Evolutionary conservation across 2,113 vertebrate genomes (phyloP).

Genomic region (Natator depressus): DNA sequence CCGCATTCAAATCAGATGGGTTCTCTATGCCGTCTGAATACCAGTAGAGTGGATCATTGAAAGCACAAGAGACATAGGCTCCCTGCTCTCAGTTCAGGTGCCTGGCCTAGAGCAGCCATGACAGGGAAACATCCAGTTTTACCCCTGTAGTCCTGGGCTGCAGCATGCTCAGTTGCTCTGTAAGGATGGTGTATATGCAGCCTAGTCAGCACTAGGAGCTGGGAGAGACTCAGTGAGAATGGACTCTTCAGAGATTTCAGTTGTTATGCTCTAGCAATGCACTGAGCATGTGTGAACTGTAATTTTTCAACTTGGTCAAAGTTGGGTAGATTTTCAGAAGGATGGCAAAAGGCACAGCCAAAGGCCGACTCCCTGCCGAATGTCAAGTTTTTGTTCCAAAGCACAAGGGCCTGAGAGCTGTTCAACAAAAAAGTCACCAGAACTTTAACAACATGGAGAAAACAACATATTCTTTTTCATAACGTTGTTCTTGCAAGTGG

Average conservation of each 20-base stretch:
- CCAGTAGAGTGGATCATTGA: neutral
- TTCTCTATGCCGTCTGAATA: neutral
- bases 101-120: neutral
- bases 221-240: neutral
- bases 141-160: neutral
- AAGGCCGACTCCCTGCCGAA: neutral
- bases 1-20: neutral
- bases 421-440: neutral
- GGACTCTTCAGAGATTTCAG: neutral
- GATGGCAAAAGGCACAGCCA: neutral
- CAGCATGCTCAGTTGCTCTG: neutral
- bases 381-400: neutral
- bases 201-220: neutral
- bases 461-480: neutral
- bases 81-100: neutral
- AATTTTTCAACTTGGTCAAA: neutral
- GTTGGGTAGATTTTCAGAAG: neutral
- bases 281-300: neutral
- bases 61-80: neutral
- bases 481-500: neutral
- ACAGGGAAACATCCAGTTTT: neutral
- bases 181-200: neutral
- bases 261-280: neutral
- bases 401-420: accelerated
- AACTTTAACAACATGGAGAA: neutral